Conservation (phyloP, 2,113 vertebrate species). For the Picathartes gymnocephalus region DNA sequence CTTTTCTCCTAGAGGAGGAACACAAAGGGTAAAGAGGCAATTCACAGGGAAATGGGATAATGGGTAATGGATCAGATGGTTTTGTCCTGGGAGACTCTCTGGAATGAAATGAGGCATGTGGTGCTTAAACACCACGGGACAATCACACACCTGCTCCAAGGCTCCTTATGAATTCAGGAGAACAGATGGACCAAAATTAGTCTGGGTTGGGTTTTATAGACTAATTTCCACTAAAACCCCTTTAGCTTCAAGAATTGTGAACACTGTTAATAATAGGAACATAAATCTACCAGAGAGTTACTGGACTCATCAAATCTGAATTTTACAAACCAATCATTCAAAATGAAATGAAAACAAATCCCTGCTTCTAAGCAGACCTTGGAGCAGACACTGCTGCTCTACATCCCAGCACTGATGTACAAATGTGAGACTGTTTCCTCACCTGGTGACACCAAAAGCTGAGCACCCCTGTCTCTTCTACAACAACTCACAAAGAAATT, state of each 20-base stretch:
- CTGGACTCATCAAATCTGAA: neutral
- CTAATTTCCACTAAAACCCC: neutral
- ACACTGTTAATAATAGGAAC: neutral
- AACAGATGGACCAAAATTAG: neutral
- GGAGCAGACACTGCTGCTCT: neutral
- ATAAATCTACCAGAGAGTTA: neutral
- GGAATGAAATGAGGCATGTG: conserved; percentile 18
- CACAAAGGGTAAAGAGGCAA: conserved; percentile 2
- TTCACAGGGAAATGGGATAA: neutral
- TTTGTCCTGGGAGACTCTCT: neutral
- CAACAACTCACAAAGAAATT: neutral
- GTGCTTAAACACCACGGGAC: neutral
- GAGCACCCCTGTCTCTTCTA: neutral
- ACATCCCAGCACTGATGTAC: neutral
- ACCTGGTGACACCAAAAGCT: neutral
- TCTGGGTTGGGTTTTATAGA: neutral
- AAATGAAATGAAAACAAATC: neutral
- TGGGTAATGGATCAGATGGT: neutral
- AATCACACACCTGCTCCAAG: neutral
- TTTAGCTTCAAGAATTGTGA: neutral
- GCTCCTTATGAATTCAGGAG: neutral
- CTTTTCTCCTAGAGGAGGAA: neutral
- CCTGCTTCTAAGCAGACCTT: neutral
- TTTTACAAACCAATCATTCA: neutral
- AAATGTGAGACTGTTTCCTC: neutral